A percentile compares a stretch with the other conserved stretches of the same genome.
Evolutionary conservation across 1,140 invertebrate species (phyloP).

Genomic region (Drosophila mayri): DNA sequence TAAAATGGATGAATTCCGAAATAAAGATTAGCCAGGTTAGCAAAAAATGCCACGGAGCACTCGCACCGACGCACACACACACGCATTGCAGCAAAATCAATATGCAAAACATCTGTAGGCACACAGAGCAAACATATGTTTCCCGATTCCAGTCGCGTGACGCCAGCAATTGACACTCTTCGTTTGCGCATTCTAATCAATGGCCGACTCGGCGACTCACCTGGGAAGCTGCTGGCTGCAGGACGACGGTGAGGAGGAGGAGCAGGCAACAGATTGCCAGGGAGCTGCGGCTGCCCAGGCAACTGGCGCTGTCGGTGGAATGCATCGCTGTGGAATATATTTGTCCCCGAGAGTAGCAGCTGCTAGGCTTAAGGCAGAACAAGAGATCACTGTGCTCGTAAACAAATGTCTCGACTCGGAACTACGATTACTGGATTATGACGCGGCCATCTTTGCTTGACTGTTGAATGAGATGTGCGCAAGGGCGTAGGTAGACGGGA

Average conservation of each 20-base stretch:
- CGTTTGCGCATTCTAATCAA: not conserved
- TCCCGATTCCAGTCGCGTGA: not conserved
- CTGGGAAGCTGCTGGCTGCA: conserved; percentile 25
- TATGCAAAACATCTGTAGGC: conserved; percentile 58
- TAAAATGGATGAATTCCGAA: conserved; percentile 18
- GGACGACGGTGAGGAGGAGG: conserved; percentile 13
- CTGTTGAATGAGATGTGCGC: conserved; percentile 23
- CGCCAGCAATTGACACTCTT: not conserved
- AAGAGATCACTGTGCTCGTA: conserved; percentile 6
- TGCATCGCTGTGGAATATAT: conserved; percentile 21
- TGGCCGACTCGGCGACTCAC: conserved; percentile 6
- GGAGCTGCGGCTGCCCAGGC: conserved; percentile 14
- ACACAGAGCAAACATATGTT: conserved; percentile 61
- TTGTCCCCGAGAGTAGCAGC: not conserved
- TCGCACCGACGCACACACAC: conserved; percentile 5
- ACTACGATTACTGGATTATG: conserved; percentile 4
- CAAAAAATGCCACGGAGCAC: conserved; percentile 44
- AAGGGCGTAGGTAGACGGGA: conserved; percentile 1
- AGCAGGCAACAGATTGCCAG: conserved; percentile 20
- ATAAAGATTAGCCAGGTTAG: conserved; percentile 41
- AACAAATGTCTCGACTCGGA: conserved; percentile 25
- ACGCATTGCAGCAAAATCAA: conserved; percentile 58
- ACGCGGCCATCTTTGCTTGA: conserved; percentile 40
- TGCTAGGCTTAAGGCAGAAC: conserved; percentile 1
- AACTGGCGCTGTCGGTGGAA: conserved; percentile 16